Evolutionary conservation across 2,888 invertebrate genomes (phyloP).

Genomic region (Monopis laevigella): DNA sequence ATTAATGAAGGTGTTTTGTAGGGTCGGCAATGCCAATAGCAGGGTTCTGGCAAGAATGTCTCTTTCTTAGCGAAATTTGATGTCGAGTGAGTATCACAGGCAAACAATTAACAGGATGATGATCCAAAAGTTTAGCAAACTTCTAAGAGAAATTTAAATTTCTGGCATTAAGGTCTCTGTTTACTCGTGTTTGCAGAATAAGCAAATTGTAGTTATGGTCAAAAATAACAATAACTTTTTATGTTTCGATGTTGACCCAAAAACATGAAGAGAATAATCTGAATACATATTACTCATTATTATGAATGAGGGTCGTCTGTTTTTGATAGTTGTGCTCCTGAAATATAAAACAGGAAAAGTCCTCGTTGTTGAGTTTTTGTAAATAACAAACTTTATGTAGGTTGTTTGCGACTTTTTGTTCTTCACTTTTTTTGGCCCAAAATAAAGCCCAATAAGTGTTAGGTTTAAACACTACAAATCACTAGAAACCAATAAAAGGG

Average conservation of each 20-base stretch:
- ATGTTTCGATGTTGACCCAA: conserved; percentile 3
- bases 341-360: conserved; percentile 5
- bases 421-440: no score
- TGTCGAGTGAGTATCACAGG: no score
- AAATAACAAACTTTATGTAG: background rate
- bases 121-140: no score
- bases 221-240: conserved; percentile 6
- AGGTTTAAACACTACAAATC: conserved; percentile 19
- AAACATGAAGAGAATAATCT: conserved; percentile 3
- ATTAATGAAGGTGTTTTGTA: conserved; percentile 26
- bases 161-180: no score
- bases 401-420: no score
- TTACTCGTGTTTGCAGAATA: no score
- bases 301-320: conserved; percentile 9
- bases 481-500: conserved; percentile 31
- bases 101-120: no score
- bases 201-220: no score
- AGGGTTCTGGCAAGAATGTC: conserved; percentile 1
- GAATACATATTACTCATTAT: no score
- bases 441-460: conserved; percentile 6
- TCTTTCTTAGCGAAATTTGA: conserved; percentile 3
- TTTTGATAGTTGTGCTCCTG: conserved; percentile 1
- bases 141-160: no score
- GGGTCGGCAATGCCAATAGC: no score
- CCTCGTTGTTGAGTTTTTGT: no score